These are phyloP conservation scores for Eupsittula cactorum DNA, from an alignment of 2,113 vertebrate genomes.

Conservation along the genomic window DNA sequence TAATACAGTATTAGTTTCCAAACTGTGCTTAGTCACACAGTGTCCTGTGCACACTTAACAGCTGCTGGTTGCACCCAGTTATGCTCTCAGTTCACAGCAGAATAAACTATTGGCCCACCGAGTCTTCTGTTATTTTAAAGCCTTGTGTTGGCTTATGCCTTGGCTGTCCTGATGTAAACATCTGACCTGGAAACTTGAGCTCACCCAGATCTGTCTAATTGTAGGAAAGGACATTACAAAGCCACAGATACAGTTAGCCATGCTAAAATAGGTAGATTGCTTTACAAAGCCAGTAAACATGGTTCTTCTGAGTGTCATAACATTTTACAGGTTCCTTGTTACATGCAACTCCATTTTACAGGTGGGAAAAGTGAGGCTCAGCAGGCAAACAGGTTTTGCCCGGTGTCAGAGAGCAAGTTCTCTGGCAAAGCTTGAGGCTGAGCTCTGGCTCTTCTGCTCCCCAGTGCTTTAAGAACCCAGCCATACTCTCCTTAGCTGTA, in stretches of 20 bases:
- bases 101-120: neutral
- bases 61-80: neutral
- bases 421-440: neutral
- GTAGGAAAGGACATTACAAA: neutral
- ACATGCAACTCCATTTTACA: neutral
- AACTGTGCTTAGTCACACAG: neutral
- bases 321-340: neutral
- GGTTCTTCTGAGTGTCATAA: neutral
- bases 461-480: neutral
- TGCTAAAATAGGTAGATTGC: neutral
- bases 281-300: neutral
- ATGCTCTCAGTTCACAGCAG: neutral
- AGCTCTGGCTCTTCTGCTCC: neutral
- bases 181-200: neutral
- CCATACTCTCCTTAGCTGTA: neutral
- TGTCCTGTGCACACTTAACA: neutral
- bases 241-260: neutral
- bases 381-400: neutral
- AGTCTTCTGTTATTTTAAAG: neutral
- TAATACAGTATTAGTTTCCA: neutral
- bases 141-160: neutral
- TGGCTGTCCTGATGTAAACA: neutral
- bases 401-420: neutral
- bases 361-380: neutral
- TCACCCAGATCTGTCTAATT: neutral